Evolutionary conservation across 35 echinoderm and acorn worm species (phyloP), one percentile per base, ranked within the genome.

Genomic region (Hemicentrotus pulcherrimus): DNA sequence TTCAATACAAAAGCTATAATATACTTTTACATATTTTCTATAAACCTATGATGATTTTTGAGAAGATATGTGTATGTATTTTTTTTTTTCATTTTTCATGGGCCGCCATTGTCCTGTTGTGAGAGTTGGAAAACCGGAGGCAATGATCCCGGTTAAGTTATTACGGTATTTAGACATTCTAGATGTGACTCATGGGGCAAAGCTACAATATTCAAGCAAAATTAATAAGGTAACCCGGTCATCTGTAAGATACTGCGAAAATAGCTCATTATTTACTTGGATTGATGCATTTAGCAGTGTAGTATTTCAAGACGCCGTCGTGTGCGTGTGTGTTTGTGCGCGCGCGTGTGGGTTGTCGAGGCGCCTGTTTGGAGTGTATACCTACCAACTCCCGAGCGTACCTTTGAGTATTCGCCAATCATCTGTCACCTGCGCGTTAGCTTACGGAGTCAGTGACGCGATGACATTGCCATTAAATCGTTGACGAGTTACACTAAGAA

Each of bases 381-480:
- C 87, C 32, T 89, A 35, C 45, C 87, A 46, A 41, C 18, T 90
- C 32, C 88, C 88, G 32, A 41, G 14, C 46, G 88, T 90, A 90
- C 46, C 46, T 90, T 33, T 32, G 88, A 41, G 32, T 47, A 33
- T 90, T 18, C 12, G 32, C 46, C 88, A 90, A 47, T 33, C 88
- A 33, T 45, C 46, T 12, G 32, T 41, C 91, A 93, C 91, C 30
- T 58, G 91, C 22, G 46, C 48, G 48, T 93, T 58, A 93, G 91
- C 91, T 93, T 93, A 93, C 91, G 91, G 91, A 58, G 48, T 93
- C 48, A 93, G 35, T 93, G 46, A 33, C 46, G 91, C 91, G 91
- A 46, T 58, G 30, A 93, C 30, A 58, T 47, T 47, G 46, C 48
- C 91, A 93, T 93, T 93, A 93, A 93, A 93, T 93, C 48, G 91